Percentiles rank a stretch among this genome's conserved stretches.
phyloP scores from a whole-genome alignment of 2,888 invertebrate genomes.

The Drosophila paranaensis region DNA sequence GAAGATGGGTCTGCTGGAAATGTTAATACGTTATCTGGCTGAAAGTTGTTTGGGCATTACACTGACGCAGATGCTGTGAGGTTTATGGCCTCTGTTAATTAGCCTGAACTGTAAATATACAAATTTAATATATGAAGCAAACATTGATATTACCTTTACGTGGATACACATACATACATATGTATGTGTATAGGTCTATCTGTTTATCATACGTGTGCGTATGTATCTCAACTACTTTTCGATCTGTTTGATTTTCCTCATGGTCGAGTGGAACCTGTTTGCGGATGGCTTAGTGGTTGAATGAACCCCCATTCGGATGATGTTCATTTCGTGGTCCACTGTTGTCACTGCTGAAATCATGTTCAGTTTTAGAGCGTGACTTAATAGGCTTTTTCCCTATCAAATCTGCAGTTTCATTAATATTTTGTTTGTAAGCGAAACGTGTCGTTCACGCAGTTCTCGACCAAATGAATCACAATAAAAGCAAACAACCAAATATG shows the following conservation, averaged over 20 bases:
- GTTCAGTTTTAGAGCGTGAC: conserved; percentile 48
- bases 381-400: conserved; percentile 43
- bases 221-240: conserved; percentile 13
- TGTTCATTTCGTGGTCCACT: conserved; percentile 27
- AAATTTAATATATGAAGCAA: conserved; percentile 36
- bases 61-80: neutral
- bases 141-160: conserved; percentile 10
- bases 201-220: neutral
- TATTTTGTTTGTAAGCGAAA: conserved; percentile 13
- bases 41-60: neutral
- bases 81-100: conserved; percentile 32
- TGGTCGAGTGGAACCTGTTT: conserved; percentile 62
- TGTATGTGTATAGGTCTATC: neutral
- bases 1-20: neutral
- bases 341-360: conserved; percentile 68
- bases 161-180: too few relatives aligned
- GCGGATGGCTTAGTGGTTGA: conserved; percentile 68
- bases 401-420: conserved; percentile 6
- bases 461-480: conserved; percentile 35
- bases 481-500: neutral
- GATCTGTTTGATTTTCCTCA: conserved; percentile 42
- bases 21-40: neutral
- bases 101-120: conserved; percentile 29
- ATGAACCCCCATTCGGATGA: conserved; percentile 60
- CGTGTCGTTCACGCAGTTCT: conserved; percentile 16